Evolutionary conservation across 2,888 invertebrate species (phyloP), one percentile per base, ranked within the genome.

Genomic region (Pyrrhia umbra): DNA sequence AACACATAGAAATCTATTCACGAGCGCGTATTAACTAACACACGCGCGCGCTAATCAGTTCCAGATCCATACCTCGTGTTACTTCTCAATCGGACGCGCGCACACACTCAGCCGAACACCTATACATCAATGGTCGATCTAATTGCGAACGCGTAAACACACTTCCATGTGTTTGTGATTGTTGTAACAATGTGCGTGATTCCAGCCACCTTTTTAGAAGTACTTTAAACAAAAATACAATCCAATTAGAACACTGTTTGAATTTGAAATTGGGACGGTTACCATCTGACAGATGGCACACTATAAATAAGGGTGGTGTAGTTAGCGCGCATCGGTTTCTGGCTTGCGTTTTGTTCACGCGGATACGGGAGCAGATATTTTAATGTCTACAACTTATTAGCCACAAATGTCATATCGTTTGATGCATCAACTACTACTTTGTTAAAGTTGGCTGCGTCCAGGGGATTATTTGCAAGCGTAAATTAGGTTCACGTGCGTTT

Each of bases 401-500:
- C 88, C 75, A 84, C 89, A 88, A 91, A 91, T 92, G 90, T 93
- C 92, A 89, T 86, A 85, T 83, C 90, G 88, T 92, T 92, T 92
- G 93, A 93, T 92, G 91, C 92, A 92, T 90, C 91, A 90, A 91
- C 88, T 87, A 85, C 87, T 90, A 94, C 93, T 93, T 93, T 93
- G 93, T 93, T 92, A 90, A 88, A 87, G 86, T 89, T 89, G 86
- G 87, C 87, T 80, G 79, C 84, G 79, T 84, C 81, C 73, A 75
- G 68, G 73, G 84, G 86, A 90, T 90, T 90, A 92, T 92, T 92
- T 89, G 87, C 85, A 85, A 77, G 89, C 87, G 94, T 92, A 94
- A 95, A 95, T 94, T 94, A 93, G 93, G 83, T 90, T 92, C 94
- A 93, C 94, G 93, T 95, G 94, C 89, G 88, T 94, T 93, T 92